Evolutionary conservation across 2,797 vertebrate species (phyloP), one percentile per base, ranked within the genome.

Genomic region (Botia almorhae): DNA sequence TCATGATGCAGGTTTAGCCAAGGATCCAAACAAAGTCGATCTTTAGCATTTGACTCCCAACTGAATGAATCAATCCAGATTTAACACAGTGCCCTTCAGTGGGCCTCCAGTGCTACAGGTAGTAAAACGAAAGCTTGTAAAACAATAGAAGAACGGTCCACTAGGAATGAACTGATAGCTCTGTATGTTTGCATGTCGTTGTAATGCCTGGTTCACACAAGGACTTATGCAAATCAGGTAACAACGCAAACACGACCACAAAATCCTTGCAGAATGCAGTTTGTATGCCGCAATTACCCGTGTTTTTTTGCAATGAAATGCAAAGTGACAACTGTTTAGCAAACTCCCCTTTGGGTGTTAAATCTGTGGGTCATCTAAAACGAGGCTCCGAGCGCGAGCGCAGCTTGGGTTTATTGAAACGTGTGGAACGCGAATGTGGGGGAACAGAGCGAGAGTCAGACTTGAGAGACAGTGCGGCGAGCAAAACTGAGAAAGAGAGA

Each of bases 11-110:
- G 51, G 63, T 70, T 75, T 80, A 72, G 80, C 80, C 69, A 67
- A 83, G 50, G 50, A 76, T 76, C 48, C 72, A 83, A 82, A 79
- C 68, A 55, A 79, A 70, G 67, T 11, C 16, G 81, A 43, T 64
- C 76, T 74, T 65, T 14, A 17, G 53, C 33, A 23, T 58, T 55
- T 67, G 70, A 55, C 71, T 73, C 53, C n/a, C 33, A 80, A 82
- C 76, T 61, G 55, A 74, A 82, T 72, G 48, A 80, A 82, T 71
- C 69, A 65, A 68, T 74, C 74, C 63, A 60, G 68, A 53, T 76
- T 76, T 71, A 74, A 43, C 77, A 71, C 33, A 4, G 23, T 36
- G 50, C 12, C 56, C 78, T 78, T 81, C 58, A 63, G 29, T 76
- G 46, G 51, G 69, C 60, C 26, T 76, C 23, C 53, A 36, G 26